phyloP scores from a whole-genome alignment of 2,113 vertebrate species.

The Tragelaphus buxtoni region DNA sequence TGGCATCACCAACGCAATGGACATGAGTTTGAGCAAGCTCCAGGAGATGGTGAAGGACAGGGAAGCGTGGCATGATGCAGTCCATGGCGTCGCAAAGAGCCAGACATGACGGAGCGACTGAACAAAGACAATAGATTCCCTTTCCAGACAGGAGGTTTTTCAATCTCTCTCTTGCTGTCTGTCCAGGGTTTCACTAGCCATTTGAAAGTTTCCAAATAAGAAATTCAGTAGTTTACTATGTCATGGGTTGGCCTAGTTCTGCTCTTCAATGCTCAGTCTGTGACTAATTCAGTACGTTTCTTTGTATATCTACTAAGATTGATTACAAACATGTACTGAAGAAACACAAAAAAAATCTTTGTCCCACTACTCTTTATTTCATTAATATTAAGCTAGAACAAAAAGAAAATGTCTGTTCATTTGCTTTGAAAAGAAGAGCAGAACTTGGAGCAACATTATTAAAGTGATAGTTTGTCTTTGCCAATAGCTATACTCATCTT shows the following conservation, averaged over 20 bases:
- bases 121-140: not conserved
- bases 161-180: not conserved
- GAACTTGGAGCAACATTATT: not conserved
- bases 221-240: not conserved
- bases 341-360: not conserved
- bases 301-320: not conserved
- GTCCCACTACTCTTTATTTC: not conserved
- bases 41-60: not conserved
- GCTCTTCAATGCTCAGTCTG: not conserved
- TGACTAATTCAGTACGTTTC: not conserved
- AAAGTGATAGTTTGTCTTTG: not conserved
- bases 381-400: not conserved
- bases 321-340: not conserved
- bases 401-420: not conserved
- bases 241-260: not conserved
- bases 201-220: constrained; percentile 6
- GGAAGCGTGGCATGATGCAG: not conserved
- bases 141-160: not conserved
- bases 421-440: not conserved
- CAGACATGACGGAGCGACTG: not conserved
- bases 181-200: not conserved
- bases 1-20: not conserved
- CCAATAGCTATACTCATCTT: not conserved
- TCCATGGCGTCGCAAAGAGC: not conserved
- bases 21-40: not conserved